Percentiles rank a stretch among this genome's conserved stretches.
Conservation (phyloP, 2,113 vertebrate genomes). For the Podarcis raffonei region DNA sequence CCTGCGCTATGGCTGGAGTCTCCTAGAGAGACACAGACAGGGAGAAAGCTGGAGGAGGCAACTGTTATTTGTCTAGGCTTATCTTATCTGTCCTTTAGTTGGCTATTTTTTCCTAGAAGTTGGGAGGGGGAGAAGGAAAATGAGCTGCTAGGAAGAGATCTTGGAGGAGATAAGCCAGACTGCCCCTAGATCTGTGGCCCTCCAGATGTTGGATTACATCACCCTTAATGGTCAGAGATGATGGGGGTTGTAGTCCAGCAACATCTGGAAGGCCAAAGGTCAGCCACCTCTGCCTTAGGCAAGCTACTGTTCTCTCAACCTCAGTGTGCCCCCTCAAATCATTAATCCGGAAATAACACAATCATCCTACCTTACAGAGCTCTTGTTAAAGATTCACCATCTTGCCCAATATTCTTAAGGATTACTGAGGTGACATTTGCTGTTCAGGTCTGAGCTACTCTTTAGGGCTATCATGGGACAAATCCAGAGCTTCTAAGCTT, state of each 20-base stretch:
- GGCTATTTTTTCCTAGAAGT: not conserved
- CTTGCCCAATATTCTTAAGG: not conserved
- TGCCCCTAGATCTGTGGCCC: not conserved
- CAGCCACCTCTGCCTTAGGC: not conserved
- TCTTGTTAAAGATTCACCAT: not conserved
- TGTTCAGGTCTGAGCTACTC: not conserved
- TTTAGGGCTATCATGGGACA: not conserved
- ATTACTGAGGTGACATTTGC: not conserved
- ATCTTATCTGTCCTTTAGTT: not conserved
- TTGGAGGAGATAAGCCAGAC: not conserved
- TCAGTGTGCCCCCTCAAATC: not conserved
- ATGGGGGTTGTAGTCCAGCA: too few species aligned
- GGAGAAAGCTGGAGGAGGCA: not conserved
- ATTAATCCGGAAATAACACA: not conserved
- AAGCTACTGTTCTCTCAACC: not conserved
- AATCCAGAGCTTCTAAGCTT: too few species aligned
- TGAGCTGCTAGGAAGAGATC: not conserved
- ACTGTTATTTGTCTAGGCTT: not conserved
- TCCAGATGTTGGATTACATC: not conserved
- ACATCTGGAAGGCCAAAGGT: too few species aligned
- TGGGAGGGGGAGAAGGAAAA: not conserved
- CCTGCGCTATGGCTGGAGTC: not conserved
- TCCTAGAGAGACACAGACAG: not conserved
- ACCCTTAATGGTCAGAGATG: too few species aligned
- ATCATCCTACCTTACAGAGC: not conserved